phyloP scores from a whole-genome alignment of 1,140 invertebrate genomes.

The Euwallacea fornicatus region DNA sequence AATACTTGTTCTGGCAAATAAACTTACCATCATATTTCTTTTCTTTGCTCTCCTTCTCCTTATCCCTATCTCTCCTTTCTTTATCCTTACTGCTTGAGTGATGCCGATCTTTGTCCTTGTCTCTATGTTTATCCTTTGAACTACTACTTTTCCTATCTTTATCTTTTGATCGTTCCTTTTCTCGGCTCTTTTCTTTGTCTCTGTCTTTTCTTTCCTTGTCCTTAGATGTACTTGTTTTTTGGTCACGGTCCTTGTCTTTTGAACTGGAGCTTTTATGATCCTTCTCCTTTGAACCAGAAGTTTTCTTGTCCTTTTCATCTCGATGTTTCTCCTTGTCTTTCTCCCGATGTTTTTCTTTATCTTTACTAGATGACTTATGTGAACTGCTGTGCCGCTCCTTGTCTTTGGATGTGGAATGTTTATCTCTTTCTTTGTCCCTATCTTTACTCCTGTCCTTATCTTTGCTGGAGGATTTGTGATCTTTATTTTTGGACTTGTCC shows the following conservation, averaged over 20 bases:
- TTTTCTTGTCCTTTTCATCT: slow-evolving; percentile 35
- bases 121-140: slow-evolving; percentile 52
- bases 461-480: slow-evolving; percentile 60
- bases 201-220: slow-evolving; percentile 49
- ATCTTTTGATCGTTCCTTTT: slow-evolving; percentile 45
- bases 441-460: slow-evolving; percentile 54
- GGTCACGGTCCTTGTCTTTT: slow-evolving; percentile 51
- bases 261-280: slow-evolving; percentile 49
- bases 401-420: slow-evolving; percentile 54
- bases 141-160: slow-evolving; percentile 58
- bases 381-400: slow-evolving; percentile 52
- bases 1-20: no score
- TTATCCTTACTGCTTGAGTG: slow-evolving; percentile 44
- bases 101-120: slow-evolving; percentile 58
- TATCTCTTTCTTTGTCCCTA: slow-evolving; percentile 30
- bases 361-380: slow-evolving; percentile 65
- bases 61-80: slow-evolving; percentile 39
- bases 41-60: slow-evolving; percentile 12
- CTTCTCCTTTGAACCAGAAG: slow-evolving; percentile 46
- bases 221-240: slow-evolving; percentile 65
- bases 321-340: slow-evolving; percentile 38
- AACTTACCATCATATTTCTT: slow-evolving; percentile 3
- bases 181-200: slow-evolving; percentile 41
- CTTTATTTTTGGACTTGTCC: slow-evolving; percentile 67
- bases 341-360: slow-evolving; percentile 49